Evolutionary conservation across 2,797 vertebrate species (phyloP), one percentile per base, ranked within the genome.

Genomic region (Siniperca undulata): DNA sequence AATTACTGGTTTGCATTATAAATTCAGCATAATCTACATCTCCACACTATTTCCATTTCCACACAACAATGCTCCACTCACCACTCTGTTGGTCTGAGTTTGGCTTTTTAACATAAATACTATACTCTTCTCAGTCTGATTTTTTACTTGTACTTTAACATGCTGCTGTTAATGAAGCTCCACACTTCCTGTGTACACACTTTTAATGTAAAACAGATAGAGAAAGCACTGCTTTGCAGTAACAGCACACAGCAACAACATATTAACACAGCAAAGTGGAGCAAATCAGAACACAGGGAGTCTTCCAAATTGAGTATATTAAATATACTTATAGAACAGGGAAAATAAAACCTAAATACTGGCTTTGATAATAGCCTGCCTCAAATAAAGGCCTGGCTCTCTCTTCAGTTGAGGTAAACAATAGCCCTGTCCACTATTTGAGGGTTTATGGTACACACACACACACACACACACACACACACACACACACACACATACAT

Each of bases 321-420:
- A 46, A 78, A 81, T 42, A 75, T 56, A 74, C 4, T 17, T 34
- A 67, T 3, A 62, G 14, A 77, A 12, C 38, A 52, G 61, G 24
- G 59, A 46, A 42, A 66, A 77, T 69, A 4, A 62, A 83, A 72
- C n/a, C 22, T 1, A 68, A 76, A 9, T n/a, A 14, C 13, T 4
- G 55, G 36, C 65, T 75, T 38, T 72, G 61, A 80, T 74, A 64
- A 67, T 48, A 65, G 20, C 13, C 59, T 13, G 14, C 4, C 70
- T 75, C 55, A 17, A 52, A 81, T 62, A 68, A 80, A 78, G 58
- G 42, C 14, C 14, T 5, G 30, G 5, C 65, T 67, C 59, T 71
- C 44, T 75, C 48, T 72, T 74, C 24, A 77, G 66, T 20, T 52
- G 60, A 82, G 36, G 74, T 83, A 86, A 87, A 87, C 73, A 78